Evolutionary conservation across 2,888 invertebrate species (phyloP), one percentile per base, ranked within the genome.

Genomic region (Gisinianus flammeolus): DNA sequence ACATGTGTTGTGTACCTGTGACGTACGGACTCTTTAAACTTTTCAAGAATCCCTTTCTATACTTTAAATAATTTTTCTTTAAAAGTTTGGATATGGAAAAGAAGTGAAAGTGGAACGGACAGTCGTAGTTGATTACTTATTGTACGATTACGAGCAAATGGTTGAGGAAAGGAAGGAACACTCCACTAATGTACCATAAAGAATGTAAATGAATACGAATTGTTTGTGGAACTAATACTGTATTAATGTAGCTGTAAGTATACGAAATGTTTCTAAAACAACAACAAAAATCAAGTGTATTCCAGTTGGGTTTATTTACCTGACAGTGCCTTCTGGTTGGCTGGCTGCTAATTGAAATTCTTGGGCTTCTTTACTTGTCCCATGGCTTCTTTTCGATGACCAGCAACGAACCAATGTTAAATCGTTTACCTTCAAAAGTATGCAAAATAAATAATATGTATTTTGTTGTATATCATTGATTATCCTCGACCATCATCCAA

Each of bases 271-370:
- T 35, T 8, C 19, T 44, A 44, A 16, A 44, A 44, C 19, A 44
- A 44, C 19, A 44, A 35, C 12, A 12, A 44, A 26, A 66, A 62
- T 26, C 62, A 62, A 26, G 62, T 5, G 28, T 26, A 28, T 24
- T 62, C 62, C 16, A 26, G 68, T 35, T 56, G 16, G 16, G 12
- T 33, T 52, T 44, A 22, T 35, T n/a, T 80, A 84, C 84, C 82
- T 82, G 73, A 76, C 80, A 56, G 58, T 24, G 52, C 81, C 79
- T 30, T 80, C 76, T 22, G 84, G 79, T 75, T 84, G 84, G 67
- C 79, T 79, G 0, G 82, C 84, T 52, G 84, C 84, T 64, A 81
- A 75, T 75, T 82, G 82, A 76, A 84, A 84, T 75, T 83, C 84
- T 68, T 83, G 79, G 1, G 82, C 83, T 81, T 82, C 79, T 73